Evolutionary conservation across 1,140 invertebrate genomes (phyloP), one percentile per base, ranked within the genome.

Genomic region (Drosophila arawakana): DNA sequence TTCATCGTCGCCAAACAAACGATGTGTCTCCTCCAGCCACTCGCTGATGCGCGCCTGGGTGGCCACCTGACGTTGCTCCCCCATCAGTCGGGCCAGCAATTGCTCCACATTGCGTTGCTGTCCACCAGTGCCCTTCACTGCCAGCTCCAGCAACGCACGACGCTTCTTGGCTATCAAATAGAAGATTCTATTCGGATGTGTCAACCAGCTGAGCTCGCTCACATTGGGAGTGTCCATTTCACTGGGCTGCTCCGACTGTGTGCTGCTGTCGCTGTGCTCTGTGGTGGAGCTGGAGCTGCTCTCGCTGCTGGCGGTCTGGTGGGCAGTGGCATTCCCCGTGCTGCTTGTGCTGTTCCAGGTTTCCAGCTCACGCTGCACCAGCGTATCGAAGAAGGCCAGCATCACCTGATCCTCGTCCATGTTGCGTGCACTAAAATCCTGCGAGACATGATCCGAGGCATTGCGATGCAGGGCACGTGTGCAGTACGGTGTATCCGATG

Each of bases 301-400:
- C 21, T 70, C 61, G 8, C 61, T 67, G 55, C 54, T 66, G 44
- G 37, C 57, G 65, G 43, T 72, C 74, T 15, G 76, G 63, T 1
- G 81, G 74, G 4, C 63, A 52, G 50, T 52, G 11, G 21, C 50
- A 11, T 52, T 62, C 44, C 41, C 34, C 0, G 81, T 75, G 39
- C 69, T 80, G 49, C 47, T 85, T n/a, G 58, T 63, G 13, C 70
- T 69, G 43, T 91, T 88, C 94, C 96, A 95, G 11, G 95, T 96
- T 92, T 98, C 97, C 46, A 98, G 95, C 92, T 98, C 97, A 15
- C 96, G 94, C 92, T 98, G 97, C 7, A 99, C 96, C 1, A 98
- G 92, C 3, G 97, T 97, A 93, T 99, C 98, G 88, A 99, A 99
- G 92, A 98, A 98, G 18, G 98, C 98, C 95, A 99, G 97, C 98